Evolutionary conservation across 1,140 invertebrate genomes (phyloP), one percentile per base, ranked within the genome.

Genomic region (Aphelenchoides fujianensis): DNA sequence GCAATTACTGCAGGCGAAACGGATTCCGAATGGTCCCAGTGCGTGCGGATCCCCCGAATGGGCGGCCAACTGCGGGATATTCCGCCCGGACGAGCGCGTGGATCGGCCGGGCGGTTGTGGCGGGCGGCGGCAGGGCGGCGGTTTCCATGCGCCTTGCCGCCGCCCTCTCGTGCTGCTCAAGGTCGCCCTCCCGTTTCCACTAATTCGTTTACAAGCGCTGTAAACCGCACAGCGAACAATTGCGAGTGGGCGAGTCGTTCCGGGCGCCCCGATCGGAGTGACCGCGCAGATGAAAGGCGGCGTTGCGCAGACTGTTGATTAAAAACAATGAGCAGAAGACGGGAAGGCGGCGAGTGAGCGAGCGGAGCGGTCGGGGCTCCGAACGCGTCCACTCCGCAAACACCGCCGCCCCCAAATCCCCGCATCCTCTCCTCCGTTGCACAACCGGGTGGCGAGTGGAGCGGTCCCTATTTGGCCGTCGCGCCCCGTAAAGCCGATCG

Each of bases 151-250:
- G 41, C 23, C 23, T 48, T 48, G 23, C 41, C 12, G 41, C 41
- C 12, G 41, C 41, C 41, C 41, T 48, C 23, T 48, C 41, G 23
- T 48, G 12, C n/a, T n/a, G n/a, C n/a, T n/a, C 41, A 48, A 48
- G 41, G 41, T 48, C 41, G 41, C 41, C 23, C 41, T n/a, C n/a
- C n/a, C n/a, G n/a, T n/a, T n/a, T n/a, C 41, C 12, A 48, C 41
- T 48, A 48, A 48, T 48, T 48, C 41, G 41, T 48, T 48, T 48
- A 48, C 41, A 48, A 48, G 41, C 23, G 41, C 23, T 48, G 41
- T 48, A 48, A 48, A 48, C 41, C 23, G 23, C 23, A 16, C 41
- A 48, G 23, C 23, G 41, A 12, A 48, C 23, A 12, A 48, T 48
- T 23, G 23, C 41, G 12, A 23, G 41, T 48, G 12, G 41, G 12